Base-by-base conservation (phyloP, 2,888 invertebrate species). In the Pocota personata region DNA sequence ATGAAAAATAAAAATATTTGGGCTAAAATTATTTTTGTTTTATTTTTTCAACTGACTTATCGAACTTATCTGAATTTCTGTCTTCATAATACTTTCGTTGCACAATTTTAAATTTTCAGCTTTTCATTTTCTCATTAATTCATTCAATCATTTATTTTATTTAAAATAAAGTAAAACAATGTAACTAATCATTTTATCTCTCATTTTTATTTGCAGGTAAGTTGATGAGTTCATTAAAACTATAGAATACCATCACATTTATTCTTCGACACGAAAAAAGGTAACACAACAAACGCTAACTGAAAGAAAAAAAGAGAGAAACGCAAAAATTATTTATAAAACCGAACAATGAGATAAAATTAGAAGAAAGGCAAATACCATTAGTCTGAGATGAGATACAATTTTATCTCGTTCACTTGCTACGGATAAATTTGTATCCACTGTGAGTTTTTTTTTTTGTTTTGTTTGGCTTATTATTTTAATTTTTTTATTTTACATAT, bases 161-260 rank as follows among this genome's bases (percentile, higher is more conserved):
- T n/a, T n/a, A n/a, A 16, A 16, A 64, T 4, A 50, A 43, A 71
- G 14, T 46, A 58, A 30, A 71, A 62, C 75, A 64, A 75, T 75
- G 30, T 24, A 62, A 35, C 64, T 72, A 57, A 73, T 64, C 1
- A 21, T 58, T 32, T 62, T 62, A 24, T 43, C 30, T 60, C 40
- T 40, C n/a, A 40, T 27, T 43, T 78, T 48, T 77, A 12, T 67
- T 83, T 73, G n/a, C 83, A 83, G 83, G 83, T 83, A 69, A 78
- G 78, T 72, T 21, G 10, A 82, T 71, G 57, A 76, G 35, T 64
- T 52, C 43, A 67, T 64, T 79, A 55, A 55, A 75, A 50, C 30
- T 32, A 52, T n/a, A 40, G 14, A 62, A 37, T 50, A 35, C 16
- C 60, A 62, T 73, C 50, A 73, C 50, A 62, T 71, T 60, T 73